Base-by-base conservation (phyloP, 37 sponge, comb jelly and placozoan genomes). In the Cladorhizidae sp. region DNA sequence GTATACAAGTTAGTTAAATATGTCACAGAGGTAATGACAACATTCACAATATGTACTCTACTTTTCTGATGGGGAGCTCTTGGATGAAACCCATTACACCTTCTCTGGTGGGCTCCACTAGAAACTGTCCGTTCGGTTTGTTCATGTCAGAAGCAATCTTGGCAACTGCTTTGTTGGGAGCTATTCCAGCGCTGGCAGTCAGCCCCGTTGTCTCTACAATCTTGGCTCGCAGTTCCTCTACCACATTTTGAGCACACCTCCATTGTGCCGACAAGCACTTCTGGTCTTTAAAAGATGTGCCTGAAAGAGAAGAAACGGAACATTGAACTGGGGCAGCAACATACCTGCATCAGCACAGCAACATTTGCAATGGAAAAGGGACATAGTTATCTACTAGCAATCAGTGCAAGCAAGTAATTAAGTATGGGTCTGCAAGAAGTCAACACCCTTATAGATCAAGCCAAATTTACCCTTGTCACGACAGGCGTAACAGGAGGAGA, bases 161-260 rank as follows among this genome's bases (percentile, higher is more conserved):
- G 22, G 99, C 89, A 18, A 98, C 70, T 84, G 93, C 88, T 72
- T 77, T 91, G 78, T 98, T 98, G 37, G 85, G 75, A n/a, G 94
- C 95, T 51, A 98, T 88, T 0, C 99, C 99, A 68, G 99, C 99
- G 83, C 96, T 95, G 51, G 99, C 99, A 50, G 98, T 97, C 18
- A 97, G 92, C 1, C 85, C 79, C 0, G 88, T 89, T 29, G 58
- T 38, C 51, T 79, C 69, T 5, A 51, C 23, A 5, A 98, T 91
- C 57, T 74, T 70, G 14, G 43, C 52, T 62, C 96, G 57, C 32
- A 98, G 86, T 82, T 95, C 94, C 54, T 67, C 61, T 7, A 98
- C 94, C 26, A 93, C 86, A 9, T 83, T 76, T 37, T 85, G 71
- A 32, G 82, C 87, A 56, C 40, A 64, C 50, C 72, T 29, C 88